These are phyloP conservation scores for Zaprionus inermis DNA, from an alignment of 1,140 invertebrate genomes.

Conservation along the genomic window DNA sequence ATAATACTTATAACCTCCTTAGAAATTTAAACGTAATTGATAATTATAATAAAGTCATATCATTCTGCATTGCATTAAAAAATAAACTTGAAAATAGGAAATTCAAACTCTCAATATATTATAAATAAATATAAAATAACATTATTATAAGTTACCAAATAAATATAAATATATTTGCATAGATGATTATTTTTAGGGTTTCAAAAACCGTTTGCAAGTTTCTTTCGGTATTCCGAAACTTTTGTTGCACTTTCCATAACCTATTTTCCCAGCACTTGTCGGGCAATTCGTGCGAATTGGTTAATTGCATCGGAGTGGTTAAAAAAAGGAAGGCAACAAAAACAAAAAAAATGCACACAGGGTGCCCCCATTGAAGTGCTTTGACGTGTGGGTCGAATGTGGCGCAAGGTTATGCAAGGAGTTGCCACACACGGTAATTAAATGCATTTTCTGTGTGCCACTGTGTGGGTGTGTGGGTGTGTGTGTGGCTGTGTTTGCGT, in stretches of 20 bases:
- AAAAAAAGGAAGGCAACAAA: neutral
- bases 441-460: constrained; percentile 21
- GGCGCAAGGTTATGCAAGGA: constrained; percentile 44
- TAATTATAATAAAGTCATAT: neutral
- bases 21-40: neutral
- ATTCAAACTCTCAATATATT: too few species aligned
- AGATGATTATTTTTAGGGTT: too few species aligned
- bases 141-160: too few species aligned
- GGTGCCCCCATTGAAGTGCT: constrained; percentile 1
- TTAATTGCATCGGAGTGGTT: constrained; percentile 5
- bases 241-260: neutral
- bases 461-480: neutral
- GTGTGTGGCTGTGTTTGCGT: neutral
- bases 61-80: neutral
- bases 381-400: constrained; percentile 18
- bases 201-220: too few species aligned
- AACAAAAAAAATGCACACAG: neutral
- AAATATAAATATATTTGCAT: too few species aligned
- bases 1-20: too few species aligned
- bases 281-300: constrained; percentile 1
- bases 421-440: constrained; percentile 36
- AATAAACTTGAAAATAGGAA: neutral
- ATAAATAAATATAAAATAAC: too few species aligned
- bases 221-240: neutral
- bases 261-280: neutral